These are phyloP conservation scores for Apeltes quadracus DNA, from an alignment of 2,113 vertebrate species.

Conservation along the genomic window DNA sequence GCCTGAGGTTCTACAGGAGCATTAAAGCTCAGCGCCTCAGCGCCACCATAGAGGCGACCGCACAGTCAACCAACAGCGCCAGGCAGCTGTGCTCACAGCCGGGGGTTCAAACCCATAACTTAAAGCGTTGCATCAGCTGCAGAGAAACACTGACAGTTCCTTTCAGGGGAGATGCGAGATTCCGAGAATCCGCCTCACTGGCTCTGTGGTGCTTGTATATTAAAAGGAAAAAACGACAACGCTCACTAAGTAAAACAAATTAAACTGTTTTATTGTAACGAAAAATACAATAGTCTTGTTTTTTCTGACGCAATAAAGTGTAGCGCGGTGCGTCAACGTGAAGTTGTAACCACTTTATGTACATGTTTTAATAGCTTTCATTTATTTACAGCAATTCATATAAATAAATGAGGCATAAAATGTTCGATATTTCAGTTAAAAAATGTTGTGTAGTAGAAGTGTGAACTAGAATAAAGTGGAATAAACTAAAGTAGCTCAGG, in stretches of 20 bases:
- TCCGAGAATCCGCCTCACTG: background rate
- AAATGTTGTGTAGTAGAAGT: background rate
- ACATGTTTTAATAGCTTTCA: background rate
- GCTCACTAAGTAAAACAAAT: background rate
- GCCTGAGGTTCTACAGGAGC: background rate
- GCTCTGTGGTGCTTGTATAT: background rate
- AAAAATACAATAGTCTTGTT: background rate
- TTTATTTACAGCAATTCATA: background rate
- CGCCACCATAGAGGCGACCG: background rate
- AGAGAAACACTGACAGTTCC: background rate
- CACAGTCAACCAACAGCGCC: background rate
- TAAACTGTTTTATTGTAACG: background rate
- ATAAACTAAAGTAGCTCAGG: too few species aligned
- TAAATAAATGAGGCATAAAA: background rate
- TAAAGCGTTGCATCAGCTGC: background rate
- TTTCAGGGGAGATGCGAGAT: background rate
- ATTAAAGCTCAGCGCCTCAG: background rate
- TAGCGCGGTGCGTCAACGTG: too few species aligned
- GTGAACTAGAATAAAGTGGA: background rate
- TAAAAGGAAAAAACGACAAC: background rate
- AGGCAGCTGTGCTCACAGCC: constrained; percentile 16
- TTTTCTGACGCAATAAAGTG: too few species aligned
- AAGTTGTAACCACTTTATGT: background rate
- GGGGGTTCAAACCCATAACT: background rate
- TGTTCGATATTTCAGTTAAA: too few species aligned